Evolutionary conservation across 2,113 vertebrate species (phyloP).

Genomic region (Platycercus adscitus): DNA sequence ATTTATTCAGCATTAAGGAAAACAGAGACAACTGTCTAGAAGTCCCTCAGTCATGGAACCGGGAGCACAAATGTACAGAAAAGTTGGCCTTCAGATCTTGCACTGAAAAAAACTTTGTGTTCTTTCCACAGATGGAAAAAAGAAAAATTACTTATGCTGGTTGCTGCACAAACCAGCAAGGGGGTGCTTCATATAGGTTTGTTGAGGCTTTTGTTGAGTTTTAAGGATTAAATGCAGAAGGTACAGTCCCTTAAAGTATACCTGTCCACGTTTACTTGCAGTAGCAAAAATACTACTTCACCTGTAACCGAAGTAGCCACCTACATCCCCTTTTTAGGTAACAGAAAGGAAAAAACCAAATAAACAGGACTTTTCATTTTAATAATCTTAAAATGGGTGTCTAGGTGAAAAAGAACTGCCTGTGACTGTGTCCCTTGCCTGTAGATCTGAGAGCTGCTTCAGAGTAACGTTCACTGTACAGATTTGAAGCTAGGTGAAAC

Average conservation of each 20-base stretch:
- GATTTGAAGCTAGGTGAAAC: background rate
- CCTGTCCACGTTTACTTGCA: background rate
- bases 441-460: background rate
- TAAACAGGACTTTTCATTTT: background rate
- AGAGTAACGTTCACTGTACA: background rate
- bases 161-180: background rate
- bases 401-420: background rate
- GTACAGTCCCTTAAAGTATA: background rate
- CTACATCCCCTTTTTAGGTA: background rate
- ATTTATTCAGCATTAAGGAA: constrained; percentile 65
- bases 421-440: background rate
- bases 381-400: background rate
- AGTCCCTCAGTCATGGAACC: constrained; percentile 11
- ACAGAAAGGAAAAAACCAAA: background rate
- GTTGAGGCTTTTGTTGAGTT: background rate
- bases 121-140: background rate
- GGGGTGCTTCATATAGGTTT: background rate
- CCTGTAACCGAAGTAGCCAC: background rate
- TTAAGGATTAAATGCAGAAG: background rate
- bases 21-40: constrained; percentile 56
- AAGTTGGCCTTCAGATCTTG: background rate
- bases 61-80: background rate
- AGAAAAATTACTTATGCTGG: background rate
- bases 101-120: background rate
- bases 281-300: background rate